Conservation (phyloP, 2,113 vertebrate species). For the Sinosuthora webbiana region DNA sequence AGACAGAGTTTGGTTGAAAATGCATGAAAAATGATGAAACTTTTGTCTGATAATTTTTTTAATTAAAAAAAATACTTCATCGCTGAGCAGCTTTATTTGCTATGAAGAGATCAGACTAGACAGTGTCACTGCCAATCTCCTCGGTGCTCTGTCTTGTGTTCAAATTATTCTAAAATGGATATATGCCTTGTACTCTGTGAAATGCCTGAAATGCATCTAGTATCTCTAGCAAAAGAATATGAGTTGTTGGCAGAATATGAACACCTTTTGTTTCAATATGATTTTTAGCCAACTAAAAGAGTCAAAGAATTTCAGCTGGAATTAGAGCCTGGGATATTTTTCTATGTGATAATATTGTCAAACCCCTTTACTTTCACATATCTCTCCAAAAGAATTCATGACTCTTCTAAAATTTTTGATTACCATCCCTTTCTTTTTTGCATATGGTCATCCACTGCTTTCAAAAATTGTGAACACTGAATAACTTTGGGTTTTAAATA, state of each 20-base stretch:
- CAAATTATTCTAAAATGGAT: conserved; percentile 33
- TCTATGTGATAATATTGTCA: background rate
- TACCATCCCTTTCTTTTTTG: background rate
- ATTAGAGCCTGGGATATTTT: background rate
- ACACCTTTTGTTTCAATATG: background rate
- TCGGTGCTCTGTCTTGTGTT: background rate
- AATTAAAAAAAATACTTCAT: conserved; percentile 8
- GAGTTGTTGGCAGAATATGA: background rate
- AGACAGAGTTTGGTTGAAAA: background rate
- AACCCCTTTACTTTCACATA: background rate
- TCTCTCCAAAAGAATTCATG: background rate
- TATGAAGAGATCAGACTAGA: background rate
- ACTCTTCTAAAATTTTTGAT: background rate
- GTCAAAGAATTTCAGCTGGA: background rate
- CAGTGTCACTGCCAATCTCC: background rate
- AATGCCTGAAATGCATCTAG: background rate
- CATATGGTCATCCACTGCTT: background rate
- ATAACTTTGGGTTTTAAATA: background rate
- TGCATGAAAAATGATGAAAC: background rate
- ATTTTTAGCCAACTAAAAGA: background rate
- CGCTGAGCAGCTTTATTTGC: background rate
- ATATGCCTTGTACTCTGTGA: background rate
- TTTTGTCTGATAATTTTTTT: background rate
- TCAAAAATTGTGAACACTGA: background rate
- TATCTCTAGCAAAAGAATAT: background rate